Conservation (phyloP, 1,140 invertebrate species). For the Papilio polyxenes region DNA sequence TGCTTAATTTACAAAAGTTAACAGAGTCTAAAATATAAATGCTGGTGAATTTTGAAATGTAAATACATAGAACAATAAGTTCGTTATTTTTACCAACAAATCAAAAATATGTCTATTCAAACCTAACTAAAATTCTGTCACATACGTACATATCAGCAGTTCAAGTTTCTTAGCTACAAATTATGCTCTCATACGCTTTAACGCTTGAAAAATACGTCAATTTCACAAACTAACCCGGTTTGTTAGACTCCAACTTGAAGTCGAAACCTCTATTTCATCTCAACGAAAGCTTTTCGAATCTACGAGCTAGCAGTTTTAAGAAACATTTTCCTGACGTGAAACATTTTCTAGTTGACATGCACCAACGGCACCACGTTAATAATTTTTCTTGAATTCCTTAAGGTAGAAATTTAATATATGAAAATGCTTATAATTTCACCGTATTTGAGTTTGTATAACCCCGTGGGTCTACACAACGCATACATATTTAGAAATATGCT, state of each 20-base stretch:
- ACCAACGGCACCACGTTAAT: slow-evolving; percentile 15
- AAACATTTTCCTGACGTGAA: slow-evolving; percentile 20
- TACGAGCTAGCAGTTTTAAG: slow-evolving; percentile 19
- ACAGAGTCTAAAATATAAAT: too few relatives aligned
- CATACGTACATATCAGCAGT: background rate
- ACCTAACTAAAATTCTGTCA: background rate
- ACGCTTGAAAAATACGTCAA: slow-evolving; percentile 20
- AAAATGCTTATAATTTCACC: background rate
- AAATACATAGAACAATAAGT: background rate
- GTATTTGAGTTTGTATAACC: background rate
- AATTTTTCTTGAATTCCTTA: slow-evolving; percentile 19
- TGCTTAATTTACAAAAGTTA: too few relatives aligned
- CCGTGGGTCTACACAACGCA: background rate
- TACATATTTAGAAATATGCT: background rate
- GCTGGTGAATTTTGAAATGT: background rate
- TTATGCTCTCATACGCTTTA: slow-evolving; percentile 13
- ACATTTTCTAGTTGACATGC: slow-evolving; percentile 15
- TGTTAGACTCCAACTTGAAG: slow-evolving; percentile 16
- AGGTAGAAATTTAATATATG: slow-evolving; percentile 1
- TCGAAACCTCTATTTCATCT: slow-evolving; percentile 20
- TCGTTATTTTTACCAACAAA: background rate
- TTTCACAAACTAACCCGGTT: slow-evolving; percentile 16
- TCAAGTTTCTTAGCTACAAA: background rate
- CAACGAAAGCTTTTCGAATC: slow-evolving; percentile 25
- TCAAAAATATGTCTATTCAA: background rate